Percentiles rank a stretch among this genome's conserved stretches.
These are phyloP conservation scores for Aphis craccivora DNA, from an alignment of 1,140 invertebrate genomes.

Conservation along the genomic window DNA sequence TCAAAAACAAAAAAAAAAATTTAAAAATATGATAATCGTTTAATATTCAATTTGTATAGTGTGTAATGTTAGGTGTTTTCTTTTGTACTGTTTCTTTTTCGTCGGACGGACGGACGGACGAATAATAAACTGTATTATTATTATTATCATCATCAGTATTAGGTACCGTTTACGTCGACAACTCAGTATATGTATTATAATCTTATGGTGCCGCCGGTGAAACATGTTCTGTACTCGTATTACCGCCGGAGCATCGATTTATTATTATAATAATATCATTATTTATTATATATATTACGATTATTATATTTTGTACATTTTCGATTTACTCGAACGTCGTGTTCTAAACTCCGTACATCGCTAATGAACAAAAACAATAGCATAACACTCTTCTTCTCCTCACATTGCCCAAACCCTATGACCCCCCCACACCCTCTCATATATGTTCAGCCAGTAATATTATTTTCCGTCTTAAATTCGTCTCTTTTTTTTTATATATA, in stretches of 20 bases:
- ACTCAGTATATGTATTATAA: not conserved
- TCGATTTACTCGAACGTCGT: slow-evolving; percentile 3
- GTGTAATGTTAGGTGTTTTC: slow-evolving; percentile 38
- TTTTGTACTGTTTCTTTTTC: slow-evolving; percentile 42
- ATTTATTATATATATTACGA: slow-evolving; percentile 31
- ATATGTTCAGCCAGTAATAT: slow-evolving; percentile 19
- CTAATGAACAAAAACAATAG: not conserved
- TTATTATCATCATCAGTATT: not conserved
- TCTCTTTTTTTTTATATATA: not conserved
- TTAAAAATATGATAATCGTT: not conserved
- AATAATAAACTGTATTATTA: slow-evolving; percentile 21
- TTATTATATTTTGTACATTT: slow-evolving; percentile 41
- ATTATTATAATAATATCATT: slow-evolving; percentile 25
- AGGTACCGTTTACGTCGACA: not conserved
- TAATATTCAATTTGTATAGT: slow-evolving; percentile 39
- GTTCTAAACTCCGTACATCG: slow-evolving; percentile 39
- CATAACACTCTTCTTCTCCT: not conserved
- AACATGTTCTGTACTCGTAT: not conserved
- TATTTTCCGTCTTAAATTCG: slow-evolving; percentile 3
- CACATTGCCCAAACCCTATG: not conserved
- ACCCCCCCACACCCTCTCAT: not conserved
- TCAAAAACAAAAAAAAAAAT: not conserved
- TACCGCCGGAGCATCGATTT: not conserved
- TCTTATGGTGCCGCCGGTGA: not conserved
- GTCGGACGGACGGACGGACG: not conserved